Base-by-base conservation (phyloP, 2,113 vertebrate species). In the Eolophus roseicapilla region DNA sequence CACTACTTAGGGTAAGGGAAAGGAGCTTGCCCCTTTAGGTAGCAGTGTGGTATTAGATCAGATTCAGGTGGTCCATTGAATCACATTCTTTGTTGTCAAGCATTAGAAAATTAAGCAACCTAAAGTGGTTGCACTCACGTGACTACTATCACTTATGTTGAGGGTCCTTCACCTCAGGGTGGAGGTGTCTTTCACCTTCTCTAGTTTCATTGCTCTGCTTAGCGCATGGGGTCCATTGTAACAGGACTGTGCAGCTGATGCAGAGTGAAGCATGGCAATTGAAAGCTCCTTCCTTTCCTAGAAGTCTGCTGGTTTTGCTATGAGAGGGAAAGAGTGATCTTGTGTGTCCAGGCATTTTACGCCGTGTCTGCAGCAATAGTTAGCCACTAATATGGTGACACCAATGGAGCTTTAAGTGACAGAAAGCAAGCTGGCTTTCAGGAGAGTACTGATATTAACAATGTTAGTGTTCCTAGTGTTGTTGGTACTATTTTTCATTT, bases 181-280 rank as follows among this genome's bases (percentile, higher is more conserved):
- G 53, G 31, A 67, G 60, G 39, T 11, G 16, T 76, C 33, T 70
- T 50, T 91, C 39, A n/a, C 35, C 60, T 82, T 44, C 37, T 59
- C 9, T 10, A 19, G 33, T 69, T 69, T 67, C 7, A 4, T 60
- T 90, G 41, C 47, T 77, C 13, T 3, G 6, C 31, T 68, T 89
- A 78, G 35, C 8, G 5, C 11, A 5, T 9, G 39, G 35, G 7
- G 10, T 64, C 77, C 6, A 4, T 82, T 71, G 2, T 31, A 43
- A 43, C 27, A 67, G 39, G n/a, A 76, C 76, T 52, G 13, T 25
- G 3, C 7, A 2, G 49, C 19, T 75, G 55, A 47, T 18, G n/a
- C 10, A 3, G 0, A 6, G n/a, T 28, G n/a, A 49, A 46, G n/a
- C 21, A 39, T 5, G 25, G 52, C 46, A 46, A 5, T 1, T 46